A percentile compares a stretch with the other conserved stretches of the same genome.
phyloP scores from a whole-genome alignment of 2,888 invertebrate genomes.

The Penaeus monodon region DNA sequence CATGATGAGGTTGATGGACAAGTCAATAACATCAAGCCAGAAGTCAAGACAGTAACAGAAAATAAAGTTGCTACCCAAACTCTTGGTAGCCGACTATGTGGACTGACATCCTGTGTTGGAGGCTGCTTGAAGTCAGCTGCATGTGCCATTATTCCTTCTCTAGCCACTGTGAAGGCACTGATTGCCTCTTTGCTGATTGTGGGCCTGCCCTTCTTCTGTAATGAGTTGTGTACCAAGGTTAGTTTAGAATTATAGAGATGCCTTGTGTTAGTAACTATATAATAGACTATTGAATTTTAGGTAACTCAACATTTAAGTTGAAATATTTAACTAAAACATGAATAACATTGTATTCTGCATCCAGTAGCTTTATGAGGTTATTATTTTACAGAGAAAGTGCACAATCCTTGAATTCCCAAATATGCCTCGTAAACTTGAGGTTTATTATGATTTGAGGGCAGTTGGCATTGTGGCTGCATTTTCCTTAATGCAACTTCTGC shows the following conservation, averaged over 20 bases:
- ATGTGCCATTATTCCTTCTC: constrained; percentile 35
- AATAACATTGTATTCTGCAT: background rate
- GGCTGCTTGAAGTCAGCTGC: constrained; percentile 22
- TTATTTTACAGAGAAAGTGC: constrained; percentile 46
- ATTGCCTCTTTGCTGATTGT: constrained; percentile 8
- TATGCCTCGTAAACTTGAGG: constrained; percentile 31
- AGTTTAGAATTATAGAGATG: background rate
- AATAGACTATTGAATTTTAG: too few species aligned
- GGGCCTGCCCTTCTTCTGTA: constrained; percentile 34
- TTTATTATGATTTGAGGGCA: constrained; percentile 46
- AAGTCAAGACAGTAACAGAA: constrained; percentile 15
- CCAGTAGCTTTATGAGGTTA: background rate
- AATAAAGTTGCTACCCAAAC: background rate
- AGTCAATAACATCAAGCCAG: constrained; percentile 41
- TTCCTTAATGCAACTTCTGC: constrained; percentile 39
- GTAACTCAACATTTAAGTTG: too few species aligned
- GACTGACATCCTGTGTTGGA: constrained; percentile 5
- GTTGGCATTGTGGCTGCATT: constrained; percentile 38
- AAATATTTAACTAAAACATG: too few species aligned
- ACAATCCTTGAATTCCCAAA: constrained; percentile 51
- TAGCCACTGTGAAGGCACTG: constrained; percentile 39
- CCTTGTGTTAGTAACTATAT: background rate
- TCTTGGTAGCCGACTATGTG: constrained; percentile 22
- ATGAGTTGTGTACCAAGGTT: constrained; percentile 50
- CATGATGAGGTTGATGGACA: constrained; percentile 28